These are phyloP conservation scores for Bombus pascuorum DNA, from an alignment of 1,140 invertebrate species.

Conservation along the genomic window DNA sequence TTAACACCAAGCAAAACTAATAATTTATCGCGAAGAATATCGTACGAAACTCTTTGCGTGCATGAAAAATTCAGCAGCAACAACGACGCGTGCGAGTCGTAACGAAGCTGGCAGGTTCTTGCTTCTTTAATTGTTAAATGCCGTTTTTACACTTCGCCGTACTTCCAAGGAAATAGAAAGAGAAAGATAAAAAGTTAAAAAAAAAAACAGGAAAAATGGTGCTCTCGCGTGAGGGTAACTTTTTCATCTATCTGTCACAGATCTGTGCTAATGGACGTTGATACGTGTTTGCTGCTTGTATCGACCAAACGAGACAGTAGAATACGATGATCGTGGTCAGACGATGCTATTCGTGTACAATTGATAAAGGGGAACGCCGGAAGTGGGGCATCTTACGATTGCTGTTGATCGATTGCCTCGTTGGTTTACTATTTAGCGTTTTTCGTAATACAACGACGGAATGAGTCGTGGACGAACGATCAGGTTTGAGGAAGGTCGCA, in stretches of 20 bases:
- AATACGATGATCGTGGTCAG: background rate
- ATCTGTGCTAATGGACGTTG: constrained; percentile 10
- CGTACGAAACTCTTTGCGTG: too few relatives aligned
- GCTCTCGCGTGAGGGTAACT: background rate
- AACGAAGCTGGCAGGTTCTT: too few relatives aligned
- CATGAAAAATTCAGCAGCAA: background rate
- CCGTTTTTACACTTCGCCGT: too few relatives aligned
- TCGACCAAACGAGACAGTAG: background rate
- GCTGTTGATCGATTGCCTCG: background rate
- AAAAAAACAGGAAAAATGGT: background rate
- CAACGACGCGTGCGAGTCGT: too few relatives aligned
- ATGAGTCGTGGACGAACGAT: background rate
- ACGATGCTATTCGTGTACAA: background rate
- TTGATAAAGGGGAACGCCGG: background rate
- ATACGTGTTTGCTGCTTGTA: background rate
- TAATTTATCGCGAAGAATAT: background rate
- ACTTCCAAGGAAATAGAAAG: too few relatives aligned
- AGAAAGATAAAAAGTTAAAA: background rate
- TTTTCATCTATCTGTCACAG: background rate
- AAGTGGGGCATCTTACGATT: constrained; percentile 16
- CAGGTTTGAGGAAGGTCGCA: too few relatives aligned
- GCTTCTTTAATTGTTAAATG: too few relatives aligned
- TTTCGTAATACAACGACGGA: background rate
- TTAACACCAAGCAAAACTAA: background rate
- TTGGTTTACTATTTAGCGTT: background rate